Conservation (phyloP, 2,888 invertebrate species). For the Leucania comma region DNA sequence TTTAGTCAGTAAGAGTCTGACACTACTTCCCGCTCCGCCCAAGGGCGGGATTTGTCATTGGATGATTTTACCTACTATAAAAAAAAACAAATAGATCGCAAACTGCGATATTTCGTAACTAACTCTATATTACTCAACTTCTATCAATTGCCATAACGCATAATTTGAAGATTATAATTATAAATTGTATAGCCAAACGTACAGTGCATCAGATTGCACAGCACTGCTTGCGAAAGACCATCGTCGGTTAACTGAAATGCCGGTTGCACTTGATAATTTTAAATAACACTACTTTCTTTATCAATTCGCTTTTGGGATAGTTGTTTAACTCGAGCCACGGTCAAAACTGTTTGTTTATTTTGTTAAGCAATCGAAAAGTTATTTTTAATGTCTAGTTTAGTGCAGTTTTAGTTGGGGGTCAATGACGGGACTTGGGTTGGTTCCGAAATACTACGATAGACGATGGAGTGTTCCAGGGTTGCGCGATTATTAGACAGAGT, state of each 20-base stretch:
- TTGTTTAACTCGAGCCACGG: slow-evolving; percentile 37
- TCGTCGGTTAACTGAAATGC: slow-evolving; percentile 7
- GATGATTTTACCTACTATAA: too few relatives aligned
- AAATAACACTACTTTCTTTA: slow-evolving; percentile 48
- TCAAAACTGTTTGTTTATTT: slow-evolving; percentile 4
- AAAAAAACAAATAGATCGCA: too few relatives aligned
- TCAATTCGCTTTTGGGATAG: slow-evolving; percentile 33
- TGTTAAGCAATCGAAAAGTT: slow-evolving; percentile 12
- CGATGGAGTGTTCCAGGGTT: too few relatives aligned
- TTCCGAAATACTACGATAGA: too few relatives aligned
- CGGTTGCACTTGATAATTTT: slow-evolving; percentile 41
- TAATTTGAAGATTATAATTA: not conserved
- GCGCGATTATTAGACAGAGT: too few relatives aligned
- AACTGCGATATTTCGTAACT: slow-evolving; percentile 2
- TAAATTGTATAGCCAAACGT: not conserved
- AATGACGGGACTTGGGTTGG: too few relatives aligned
- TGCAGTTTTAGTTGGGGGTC: not conserved
- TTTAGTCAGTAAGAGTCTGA: too few relatives aligned
- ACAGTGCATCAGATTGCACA: slow-evolving; percentile 18
- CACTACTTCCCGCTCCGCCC: too few relatives aligned
- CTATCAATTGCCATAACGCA: not conserved
- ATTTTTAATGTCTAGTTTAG: not conserved
- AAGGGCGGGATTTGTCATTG: too few relatives aligned
- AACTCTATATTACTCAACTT: slow-evolving; percentile 8
- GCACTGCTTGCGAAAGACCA: slow-evolving; percentile 16